These are phyloP conservation scores for Seriola dumerili DNA, from an alignment of 2,113 vertebrate species.

Conservation along the genomic window DNA sequence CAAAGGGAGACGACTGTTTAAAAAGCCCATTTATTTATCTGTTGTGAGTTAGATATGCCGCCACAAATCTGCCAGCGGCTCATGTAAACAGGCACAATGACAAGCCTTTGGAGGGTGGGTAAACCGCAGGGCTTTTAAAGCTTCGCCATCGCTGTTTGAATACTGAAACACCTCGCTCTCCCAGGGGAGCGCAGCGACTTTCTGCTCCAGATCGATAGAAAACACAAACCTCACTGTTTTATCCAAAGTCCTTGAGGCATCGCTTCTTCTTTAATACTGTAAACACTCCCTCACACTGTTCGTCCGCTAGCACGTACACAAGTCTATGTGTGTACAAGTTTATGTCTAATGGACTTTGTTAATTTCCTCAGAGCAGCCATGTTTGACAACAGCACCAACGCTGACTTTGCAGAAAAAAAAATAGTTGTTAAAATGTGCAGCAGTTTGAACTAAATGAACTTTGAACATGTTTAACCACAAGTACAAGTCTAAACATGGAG, in stretches of 20 bases:
- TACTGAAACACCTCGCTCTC: conserved; percentile 23
- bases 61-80: conserved; percentile 45
- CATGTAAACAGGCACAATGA: conserved; percentile 53
- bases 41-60: conserved; percentile 25
- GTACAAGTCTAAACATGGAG: no score
- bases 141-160: conserved; percentile 41
- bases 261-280: background rate
- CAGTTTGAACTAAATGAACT: background rate
- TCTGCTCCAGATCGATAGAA: conserved; percentile 26
- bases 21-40: conserved; percentile 49
- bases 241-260: background rate
- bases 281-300: background rate
- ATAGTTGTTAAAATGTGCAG: background rate
- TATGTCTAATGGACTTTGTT: background rate
- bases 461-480: background rate
- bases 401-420: background rate
- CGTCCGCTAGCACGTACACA: no score
- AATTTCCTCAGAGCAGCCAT: background rate
- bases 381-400: background rate
- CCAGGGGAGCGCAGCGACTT: background rate
- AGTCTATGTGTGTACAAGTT: background rate
- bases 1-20: conserved; percentile 39
- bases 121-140: conserved; percentile 32
- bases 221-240: conserved; percentile 13
- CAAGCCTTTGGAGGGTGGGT: conserved; percentile 45